Base-by-base conservation (phyloP, 2,113 vertebrate genomes). In the Chaetodon trifascialis region DNA sequence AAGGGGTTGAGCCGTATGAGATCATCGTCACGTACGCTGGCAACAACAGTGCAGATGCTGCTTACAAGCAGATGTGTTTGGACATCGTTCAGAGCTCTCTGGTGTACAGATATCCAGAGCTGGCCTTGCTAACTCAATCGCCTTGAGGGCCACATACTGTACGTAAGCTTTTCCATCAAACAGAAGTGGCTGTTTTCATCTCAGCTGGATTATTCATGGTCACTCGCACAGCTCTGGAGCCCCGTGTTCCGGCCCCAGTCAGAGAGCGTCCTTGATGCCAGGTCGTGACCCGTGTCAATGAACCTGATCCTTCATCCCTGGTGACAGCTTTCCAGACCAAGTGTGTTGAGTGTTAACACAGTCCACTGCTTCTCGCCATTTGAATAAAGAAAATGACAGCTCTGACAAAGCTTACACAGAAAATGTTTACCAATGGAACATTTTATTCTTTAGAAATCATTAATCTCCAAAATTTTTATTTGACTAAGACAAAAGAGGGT, bases 211-310 rank as follows among this genome's bases (percentile, higher is more conserved):
- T 72, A 36, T 73, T 69, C 44, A 47, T 38, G 67, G 76, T 23
- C 59, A 25, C 17, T 7, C 3, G 4, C 25, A 3, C 21, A 55
- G 19, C 46, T 78, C 67, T 59, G 25, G 44, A 80, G n/a, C 47
- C 2, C 19, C 2, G 4, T 34, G 63, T 67, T 63, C 21, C n/a
- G 76, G 34, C 25, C 30, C 42, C 40, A 65, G 73, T 64, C 60
- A 68, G 46, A 69, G 79, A 75, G 58, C 23, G 60, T 63, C 81
- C 79, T 82, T 84, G 67, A 70, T 69, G 73, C 76, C n/a, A 19
- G 62, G 63, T 46, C 3, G 4, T 71, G 66, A 79, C 76, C 66
- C 21, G 60, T 85, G 76, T 81, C 86, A 87, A 59, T 81, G 78
- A 40, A 59, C 23, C 38, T 36, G 7, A 15, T 30, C 68, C 40